Percentiles rank a stretch among this genome's conserved stretches.
phyloP scores from a whole-genome alignment of 2,888 invertebrate species.

The Eumerus sabulonum region DNA sequence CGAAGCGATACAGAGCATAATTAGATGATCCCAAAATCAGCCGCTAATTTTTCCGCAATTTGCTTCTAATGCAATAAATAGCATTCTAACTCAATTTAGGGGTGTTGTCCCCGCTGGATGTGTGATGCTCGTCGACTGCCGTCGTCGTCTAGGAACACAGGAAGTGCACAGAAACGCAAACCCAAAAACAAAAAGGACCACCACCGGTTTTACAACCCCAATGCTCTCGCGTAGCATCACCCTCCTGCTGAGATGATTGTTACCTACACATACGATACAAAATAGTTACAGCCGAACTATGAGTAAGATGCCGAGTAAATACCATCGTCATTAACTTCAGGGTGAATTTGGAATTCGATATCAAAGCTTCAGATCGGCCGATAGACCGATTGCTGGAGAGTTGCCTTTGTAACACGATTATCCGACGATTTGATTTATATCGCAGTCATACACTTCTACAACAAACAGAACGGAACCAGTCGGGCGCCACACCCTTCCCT shows the following conservation, averaged over 20 bases:
- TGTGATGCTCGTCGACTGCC: slow-evolving; percentile 51
- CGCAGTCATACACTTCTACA: slow-evolving; percentile 30
- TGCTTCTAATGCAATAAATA: slow-evolving; percentile 79
- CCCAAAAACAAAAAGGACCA: slow-evolving; percentile 6
- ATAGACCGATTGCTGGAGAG: slow-evolving; percentile 41
- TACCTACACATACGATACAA: slow-evolving; percentile 37
- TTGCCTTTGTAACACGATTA: slow-evolving; percentile 79
- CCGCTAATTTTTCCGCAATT: slow-evolving; percentile 80
- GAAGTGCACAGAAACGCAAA: slow-evolving; percentile 11
- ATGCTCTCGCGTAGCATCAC: slow-evolving; percentile 32
- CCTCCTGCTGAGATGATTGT: slow-evolving; percentile 65
- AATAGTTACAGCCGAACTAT: slow-evolving; percentile 7
- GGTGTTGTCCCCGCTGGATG: slow-evolving; percentile 46
- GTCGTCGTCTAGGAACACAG: too few species aligned
- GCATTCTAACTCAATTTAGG: slow-evolving; percentile 70
- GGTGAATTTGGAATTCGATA: slow-evolving; percentile 57
- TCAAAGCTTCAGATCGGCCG: slow-evolving; percentile 58
- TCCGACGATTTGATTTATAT: slow-evolving; percentile 78
- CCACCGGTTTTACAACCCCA: slow-evolving; percentile 43
- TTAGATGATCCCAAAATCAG: slow-evolving; percentile 79
- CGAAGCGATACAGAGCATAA: slow-evolving; percentile 69
- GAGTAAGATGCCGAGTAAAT: slow-evolving; percentile 36
- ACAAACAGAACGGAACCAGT: slow-evolving; percentile 69
- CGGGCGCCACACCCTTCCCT: slow-evolving; percentile 23
- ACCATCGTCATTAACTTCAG: slow-evolving; percentile 53